Evolutionary conservation across 1,140 invertebrate species (phyloP), one percentile per base, ranked within the genome.

Genomic region (Adelges cooleyi): DNA sequence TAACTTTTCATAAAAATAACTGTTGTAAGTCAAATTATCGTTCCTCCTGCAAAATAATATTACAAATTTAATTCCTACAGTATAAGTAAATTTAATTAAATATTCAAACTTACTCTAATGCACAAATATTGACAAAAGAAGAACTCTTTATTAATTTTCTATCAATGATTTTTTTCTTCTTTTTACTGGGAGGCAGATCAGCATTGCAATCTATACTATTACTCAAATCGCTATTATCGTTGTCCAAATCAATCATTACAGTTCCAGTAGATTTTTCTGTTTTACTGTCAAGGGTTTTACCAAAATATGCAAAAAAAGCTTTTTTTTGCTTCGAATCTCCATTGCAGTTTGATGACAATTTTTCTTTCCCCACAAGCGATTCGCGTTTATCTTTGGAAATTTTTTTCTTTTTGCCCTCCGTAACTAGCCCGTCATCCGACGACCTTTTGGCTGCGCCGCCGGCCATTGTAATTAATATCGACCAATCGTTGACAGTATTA

Each of bases 241-340:
- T 23, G 17, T n/a, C n/a, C n/a, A n/a, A n/a, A n/a, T n/a, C n/a
- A n/a, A n/a, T n/a, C n/a, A n/a, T n/a, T n/a, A n/a, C n/a, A n/a
- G n/a, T n/a, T n/a, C n/a, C n/a, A n/a, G n/a, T n/a, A n/a, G n/a
- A n/a, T n/a, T n/a, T n/a, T n/a, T n/a, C n/a, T n/a, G n/a, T 33
- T 33, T 33, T 33, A 33, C 11, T 33, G 5, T 33, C 27, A 29
- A 62, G 44, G 1, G 23, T 4, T n/a, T 62, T 62, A n/a, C 56
- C 56, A 0, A 62, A 62, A 33, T 48, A 62, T 0, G 56, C 56
- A 22, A 62, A 48, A 48, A 62, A 62, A 9, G 56, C 56, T 6
- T 62, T 62, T 29, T 62, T 62, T 15, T 62, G 56, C 2, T 2
- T 10, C 6, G 15, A 48, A 6, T 62, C 56, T 2, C 42, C 42